Evolutionary conservation across 2,797 vertebrate species (phyloP).

Genomic region (Myiothlypis chrysogaster): DNA sequence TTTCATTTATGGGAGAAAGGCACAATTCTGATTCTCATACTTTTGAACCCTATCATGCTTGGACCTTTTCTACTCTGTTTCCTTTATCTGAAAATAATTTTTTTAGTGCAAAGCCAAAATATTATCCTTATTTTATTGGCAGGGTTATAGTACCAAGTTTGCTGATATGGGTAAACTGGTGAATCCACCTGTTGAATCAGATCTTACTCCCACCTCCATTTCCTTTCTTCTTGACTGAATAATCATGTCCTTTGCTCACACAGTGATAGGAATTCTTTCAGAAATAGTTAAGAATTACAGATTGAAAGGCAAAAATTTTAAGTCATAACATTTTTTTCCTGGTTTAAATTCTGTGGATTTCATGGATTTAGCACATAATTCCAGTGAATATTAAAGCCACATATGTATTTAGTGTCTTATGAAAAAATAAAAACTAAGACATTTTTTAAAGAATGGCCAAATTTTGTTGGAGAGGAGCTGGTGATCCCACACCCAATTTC

Average conservation of each 20-base stretch:
- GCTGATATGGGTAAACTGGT: background rate
- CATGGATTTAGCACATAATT: background rate
- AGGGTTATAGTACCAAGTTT: background rate
- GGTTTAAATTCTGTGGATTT: background rate
- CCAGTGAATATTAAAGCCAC: background rate
- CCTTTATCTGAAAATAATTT: background rate
- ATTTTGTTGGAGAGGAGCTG: background rate
- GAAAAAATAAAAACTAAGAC: background rate
- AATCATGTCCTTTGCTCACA: background rate
- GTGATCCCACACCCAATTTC: background rate
- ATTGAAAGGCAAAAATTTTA: background rate
- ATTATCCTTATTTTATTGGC: background rate
- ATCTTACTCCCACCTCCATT: background rate
- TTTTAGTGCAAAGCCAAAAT: background rate
- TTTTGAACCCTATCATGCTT: background rate
- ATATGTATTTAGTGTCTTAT: background rate
- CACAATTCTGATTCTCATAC: background rate
- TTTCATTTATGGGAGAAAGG: background rate
- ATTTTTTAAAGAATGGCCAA: background rate
- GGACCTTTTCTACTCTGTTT: background rate
- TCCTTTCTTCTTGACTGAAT: background rate
- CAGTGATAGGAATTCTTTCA: background rate
- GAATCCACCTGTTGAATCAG: background rate
- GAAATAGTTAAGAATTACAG: background rate
- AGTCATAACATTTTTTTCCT: background rate